Evolutionary conservation across 2,797 vertebrate species (phyloP).

Genomic region (Aulostomus chinensis): DNA sequence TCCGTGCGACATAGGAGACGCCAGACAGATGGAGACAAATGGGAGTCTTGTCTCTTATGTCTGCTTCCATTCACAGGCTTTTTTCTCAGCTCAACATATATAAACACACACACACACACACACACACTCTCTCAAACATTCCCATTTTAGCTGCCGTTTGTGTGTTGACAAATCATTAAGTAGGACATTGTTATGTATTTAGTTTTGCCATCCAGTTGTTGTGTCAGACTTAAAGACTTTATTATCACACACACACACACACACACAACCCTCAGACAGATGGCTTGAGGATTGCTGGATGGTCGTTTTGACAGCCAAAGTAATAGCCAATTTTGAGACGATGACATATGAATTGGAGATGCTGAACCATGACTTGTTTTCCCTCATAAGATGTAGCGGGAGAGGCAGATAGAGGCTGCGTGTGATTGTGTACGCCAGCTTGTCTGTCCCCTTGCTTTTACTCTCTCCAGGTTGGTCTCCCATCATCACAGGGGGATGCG

Average conservation of each 20-base stretch:
- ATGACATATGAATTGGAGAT: constrained; percentile 50
- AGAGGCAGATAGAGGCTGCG: constrained; percentile 7
- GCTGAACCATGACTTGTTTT: constrained; percentile 35
- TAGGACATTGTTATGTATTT: constrained; percentile 14
- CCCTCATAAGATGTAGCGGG: too few species aligned
- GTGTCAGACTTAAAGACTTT: too few species aligned
- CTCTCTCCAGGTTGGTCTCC: constrained; percentile 49
- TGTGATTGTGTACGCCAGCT: constrained; percentile 21
- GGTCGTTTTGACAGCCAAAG: constrained; percentile 56
- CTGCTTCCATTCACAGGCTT: constrained; percentile 1
- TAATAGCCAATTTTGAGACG: constrained; percentile 60
- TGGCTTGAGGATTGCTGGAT: constrained; percentile 27
- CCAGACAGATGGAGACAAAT: constrained; percentile 69
- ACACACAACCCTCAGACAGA: constrained; percentile 8
- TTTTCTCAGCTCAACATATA: constrained; percentile 9
- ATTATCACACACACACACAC: too few species aligned
- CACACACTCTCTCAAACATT: too few species aligned
- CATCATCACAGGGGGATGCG: constrained; percentile 44
- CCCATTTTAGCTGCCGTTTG: neutral
- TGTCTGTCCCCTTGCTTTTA: constrained; percentile 34
- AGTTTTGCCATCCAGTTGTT: too few species aligned
- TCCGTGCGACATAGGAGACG: constrained; percentile 36
- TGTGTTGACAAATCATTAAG: constrained; percentile 14
- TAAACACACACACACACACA: too few species aligned
- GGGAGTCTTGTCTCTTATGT: constrained; percentile 39